phyloP scores from a whole-genome alignment of 2,797 vertebrate species.

The Lutjanus campechanus region DNA sequence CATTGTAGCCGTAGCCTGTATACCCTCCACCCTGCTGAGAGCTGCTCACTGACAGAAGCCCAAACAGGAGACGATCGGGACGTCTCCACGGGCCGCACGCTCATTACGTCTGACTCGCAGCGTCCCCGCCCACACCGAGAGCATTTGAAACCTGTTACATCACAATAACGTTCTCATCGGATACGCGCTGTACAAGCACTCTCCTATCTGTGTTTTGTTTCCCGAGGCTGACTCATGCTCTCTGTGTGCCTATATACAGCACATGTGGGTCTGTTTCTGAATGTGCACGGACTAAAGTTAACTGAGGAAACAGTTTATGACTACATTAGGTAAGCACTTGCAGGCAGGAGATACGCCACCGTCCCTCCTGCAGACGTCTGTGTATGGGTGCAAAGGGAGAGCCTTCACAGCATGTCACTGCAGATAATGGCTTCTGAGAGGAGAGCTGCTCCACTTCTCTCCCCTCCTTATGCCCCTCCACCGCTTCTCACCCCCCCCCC shows the following conservation, averaged over 20 bases:
- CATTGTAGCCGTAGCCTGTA: constrained; percentile 51
- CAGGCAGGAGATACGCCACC: constrained; percentile 21
- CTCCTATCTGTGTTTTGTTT: constrained; percentile 22
- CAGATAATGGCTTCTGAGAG: constrained; percentile 63
- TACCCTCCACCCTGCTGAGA: constrained; percentile 30
- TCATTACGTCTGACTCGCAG: constrained; percentile 42
- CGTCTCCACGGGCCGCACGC: constrained; percentile 17
- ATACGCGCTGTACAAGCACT: constrained; percentile 1
- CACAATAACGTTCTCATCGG: constrained; percentile 2
- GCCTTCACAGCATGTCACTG: constrained; percentile 50
- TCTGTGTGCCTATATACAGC: background rate
- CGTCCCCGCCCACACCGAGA: constrained; percentile 14
- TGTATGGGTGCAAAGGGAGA: constrained; percentile 36
- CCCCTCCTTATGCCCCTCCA: constrained; percentile 18
- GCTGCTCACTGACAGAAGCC: constrained; percentile 5
- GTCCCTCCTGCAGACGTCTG: constrained; percentile 42
- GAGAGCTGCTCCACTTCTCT: constrained; percentile 30
- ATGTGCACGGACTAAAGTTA: constrained; percentile 1
- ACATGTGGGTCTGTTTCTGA: constrained; percentile 13
- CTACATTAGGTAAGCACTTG: constrained; percentile 19
- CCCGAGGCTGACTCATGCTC: constrained; percentile 28
- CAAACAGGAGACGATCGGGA: constrained; percentile 9
- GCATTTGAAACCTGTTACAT: constrained; percentile 17
- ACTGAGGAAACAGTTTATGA: constrained; percentile 27
- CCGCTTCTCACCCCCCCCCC: background rate